phyloP scores from a whole-genome alignment of 2,797 vertebrate genomes.

The Serranus cabrilla region DNA sequence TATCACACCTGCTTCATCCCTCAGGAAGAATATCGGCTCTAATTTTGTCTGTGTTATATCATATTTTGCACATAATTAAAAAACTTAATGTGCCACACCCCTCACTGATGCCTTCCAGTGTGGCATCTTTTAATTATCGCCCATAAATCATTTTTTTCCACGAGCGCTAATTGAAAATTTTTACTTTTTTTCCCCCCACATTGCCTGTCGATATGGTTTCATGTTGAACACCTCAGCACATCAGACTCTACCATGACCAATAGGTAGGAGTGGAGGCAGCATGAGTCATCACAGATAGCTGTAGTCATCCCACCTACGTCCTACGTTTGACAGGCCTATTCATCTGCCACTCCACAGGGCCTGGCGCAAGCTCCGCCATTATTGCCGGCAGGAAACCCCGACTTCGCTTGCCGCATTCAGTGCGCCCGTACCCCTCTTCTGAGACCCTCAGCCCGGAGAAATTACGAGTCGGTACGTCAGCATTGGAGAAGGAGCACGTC shows the following conservation, averaged over 20 bases:
- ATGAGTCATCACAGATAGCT: constrained; percentile 76
- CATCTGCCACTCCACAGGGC: constrained; percentile 55
- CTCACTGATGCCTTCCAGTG: constrained; percentile 30
- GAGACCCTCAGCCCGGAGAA: constrained; percentile 26
- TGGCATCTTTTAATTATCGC: constrained; percentile 44
- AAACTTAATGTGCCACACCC: constrained; percentile 51
- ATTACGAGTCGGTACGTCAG: constrained; percentile 34
- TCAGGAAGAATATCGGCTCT: constrained; percentile 25
- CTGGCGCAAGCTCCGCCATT: constrained; percentile 35
- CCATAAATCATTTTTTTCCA: constrained; percentile 29
- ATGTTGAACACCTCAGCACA: constrained; percentile 54
- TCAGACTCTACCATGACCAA: constrained; percentile 56
- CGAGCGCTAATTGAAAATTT: constrained; percentile 28
- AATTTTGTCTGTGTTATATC: constrained; percentile 25
- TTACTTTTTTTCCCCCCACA: neutral
- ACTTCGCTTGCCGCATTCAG: constrained; percentile 23
- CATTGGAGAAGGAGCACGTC: constrained; percentile 18
- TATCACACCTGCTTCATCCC: constrained; percentile 13
- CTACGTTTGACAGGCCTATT: constrained; percentile 64
- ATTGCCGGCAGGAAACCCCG: constrained; percentile 45
- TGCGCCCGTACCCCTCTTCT: constrained; percentile 24
- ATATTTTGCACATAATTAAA: constrained; percentile 45
- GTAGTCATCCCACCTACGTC: constrained; percentile 73
- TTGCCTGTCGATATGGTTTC: constrained; percentile 29
- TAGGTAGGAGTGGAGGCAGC: constrained; percentile 72